Evolutionary conservation across 2,888 invertebrate genomes (phyloP).

Genomic region (Drosophila seclusa): DNA sequence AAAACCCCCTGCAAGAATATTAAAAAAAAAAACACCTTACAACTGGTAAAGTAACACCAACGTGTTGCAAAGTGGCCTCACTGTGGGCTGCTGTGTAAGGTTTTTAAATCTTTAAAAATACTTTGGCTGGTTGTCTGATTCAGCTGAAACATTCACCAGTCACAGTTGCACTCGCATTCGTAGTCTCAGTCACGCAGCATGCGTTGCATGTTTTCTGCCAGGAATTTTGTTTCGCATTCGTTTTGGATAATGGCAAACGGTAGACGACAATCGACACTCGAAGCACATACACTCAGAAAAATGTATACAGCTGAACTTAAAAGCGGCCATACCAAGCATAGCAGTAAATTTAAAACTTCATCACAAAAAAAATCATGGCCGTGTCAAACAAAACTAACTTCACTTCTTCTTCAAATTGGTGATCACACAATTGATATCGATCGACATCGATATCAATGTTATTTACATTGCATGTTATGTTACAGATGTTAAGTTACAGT

Average conservation of each 20-base stretch:
- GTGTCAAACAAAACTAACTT: too few relatives aligned
- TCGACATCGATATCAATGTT: too few relatives aligned
- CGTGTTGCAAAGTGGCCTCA: slow-evolving; percentile 58
- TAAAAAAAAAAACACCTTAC: slow-evolving; percentile 17
- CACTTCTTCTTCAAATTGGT: too few relatives aligned
- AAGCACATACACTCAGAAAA: slow-evolving; percentile 5
- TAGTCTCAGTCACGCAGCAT: slow-evolving; percentile 49
- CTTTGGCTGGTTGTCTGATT: slow-evolving; percentile 39
- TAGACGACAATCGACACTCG: slow-evolving; percentile 45
- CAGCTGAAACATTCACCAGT: slow-evolving; percentile 17
- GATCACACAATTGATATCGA: too few relatives aligned
- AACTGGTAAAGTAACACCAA: slow-evolving; percentile 53
- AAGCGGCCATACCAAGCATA: background rate
- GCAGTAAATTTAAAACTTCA: background rate
- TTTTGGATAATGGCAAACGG: slow-evolving; percentile 72
- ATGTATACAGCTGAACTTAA: background rate
- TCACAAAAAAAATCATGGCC: background rate
- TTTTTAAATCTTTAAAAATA: slow-evolving; percentile 70
- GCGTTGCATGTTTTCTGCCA: slow-evolving; percentile 73
- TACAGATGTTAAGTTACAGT: too few relatives aligned
- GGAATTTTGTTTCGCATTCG: slow-evolving; percentile 79
- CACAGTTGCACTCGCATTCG: slow-evolving; percentile 9
- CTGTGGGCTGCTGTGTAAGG: slow-evolving; percentile 44
- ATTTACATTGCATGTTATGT: too few relatives aligned
- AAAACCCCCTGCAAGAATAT: background rate